Base-by-base conservation (phyloP, 2,797 vertebrate genomes). In the Platalea minor region DNA sequence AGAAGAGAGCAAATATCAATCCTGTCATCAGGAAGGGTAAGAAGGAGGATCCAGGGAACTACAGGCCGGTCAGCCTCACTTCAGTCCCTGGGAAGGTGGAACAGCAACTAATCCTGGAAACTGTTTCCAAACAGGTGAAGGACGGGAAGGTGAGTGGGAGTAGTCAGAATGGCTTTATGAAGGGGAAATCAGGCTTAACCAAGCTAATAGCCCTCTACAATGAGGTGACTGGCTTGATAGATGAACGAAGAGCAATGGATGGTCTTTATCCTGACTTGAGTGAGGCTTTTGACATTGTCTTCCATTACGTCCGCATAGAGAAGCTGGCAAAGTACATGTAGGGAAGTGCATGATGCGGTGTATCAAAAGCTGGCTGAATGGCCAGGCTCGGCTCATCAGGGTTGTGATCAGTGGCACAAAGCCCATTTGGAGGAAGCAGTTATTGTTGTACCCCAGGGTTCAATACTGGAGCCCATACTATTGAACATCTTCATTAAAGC, bases 81-180 rank as follows among this genome's bases (percentile, higher is more conserved):
- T 90, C 72, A 61, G 25, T 45, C 11, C 6, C 0, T 23, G 23
- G 43, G 26, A 77, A 70, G 41, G 23, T 53, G 67, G 24, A 68
- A 28, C 11, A 50, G 43, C 37, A 60, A 3, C 31, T 88, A 37
- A 29, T 60, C 21, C n/a, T 88, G 75, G 37, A 90, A 90, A 37
- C 2, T 0, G 1, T 63, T 81, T 67, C 12, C 25, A 37, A n/a
- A 46, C 11, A 10, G 1, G 0, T 28, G 25, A 41, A 73, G 46
- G 29, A 69, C 45, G n/a, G 51, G 54, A 80, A 59, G 69, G 60
- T 92, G 72, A 88, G 51, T 86, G 68, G 64, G 14, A 91, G 33
- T 23, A 39, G 26, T 67, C 17, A 70, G 21, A 35, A 33, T 26
- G 43, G 16, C 10, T 50, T 73, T 60, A 16, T 33, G 21, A 73